Evolutionary conservation across 2,113 vertebrate species (phyloP), one percentile per base, ranked within the genome.

Genomic region (Bos indicus): DNA sequence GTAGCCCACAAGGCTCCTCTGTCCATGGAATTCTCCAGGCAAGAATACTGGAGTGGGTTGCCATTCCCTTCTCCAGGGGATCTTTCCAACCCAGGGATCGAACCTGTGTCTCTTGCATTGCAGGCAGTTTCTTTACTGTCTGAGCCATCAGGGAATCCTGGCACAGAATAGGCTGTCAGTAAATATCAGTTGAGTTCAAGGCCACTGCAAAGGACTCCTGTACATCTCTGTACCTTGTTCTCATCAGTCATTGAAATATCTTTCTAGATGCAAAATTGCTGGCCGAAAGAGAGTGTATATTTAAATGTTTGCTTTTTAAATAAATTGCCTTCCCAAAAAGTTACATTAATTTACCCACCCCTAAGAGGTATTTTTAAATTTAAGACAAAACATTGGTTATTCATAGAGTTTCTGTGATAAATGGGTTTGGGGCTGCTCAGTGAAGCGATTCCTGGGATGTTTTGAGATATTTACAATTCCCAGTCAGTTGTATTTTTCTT

Each of bases 201-300:
- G 87, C 51, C 43, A 14, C 84, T 59, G 30, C 23, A 57, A 64
- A 82, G 46, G 94, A 33, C 71, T 33, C 25, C 51, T 74, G 15
- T 6, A 1, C 67, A 11, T 64, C n/a, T 88, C 56, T 64, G 2
- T 81, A 26, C 6, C 6, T 83, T 88, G 51, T 80, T 86, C 51
- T 97, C 36, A 11, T 90, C 78, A 52, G 71, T 96, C 80, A 26
- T 40, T 51, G 43, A 88, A 92, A 19, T 86, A 25, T 13, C 84
- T 97, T 88, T 85, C 88, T 97, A 86, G 78, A 71, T 85, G 36
- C 86, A 30, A 94, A 97, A 82, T 77, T 92, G 28, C 83, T 51
- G 62, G 25, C n/a, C 43, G 80, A 64, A 59, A 92, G 16, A 17
- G 4, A 88, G 15, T 54, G 10, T 94, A 5, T 82, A 56, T 83